A percentile compares a stretch with the other conserved stretches of the same genome.
Conservation (phyloP, 2,888 invertebrate genomes). For the Nezara viridula region DNA sequence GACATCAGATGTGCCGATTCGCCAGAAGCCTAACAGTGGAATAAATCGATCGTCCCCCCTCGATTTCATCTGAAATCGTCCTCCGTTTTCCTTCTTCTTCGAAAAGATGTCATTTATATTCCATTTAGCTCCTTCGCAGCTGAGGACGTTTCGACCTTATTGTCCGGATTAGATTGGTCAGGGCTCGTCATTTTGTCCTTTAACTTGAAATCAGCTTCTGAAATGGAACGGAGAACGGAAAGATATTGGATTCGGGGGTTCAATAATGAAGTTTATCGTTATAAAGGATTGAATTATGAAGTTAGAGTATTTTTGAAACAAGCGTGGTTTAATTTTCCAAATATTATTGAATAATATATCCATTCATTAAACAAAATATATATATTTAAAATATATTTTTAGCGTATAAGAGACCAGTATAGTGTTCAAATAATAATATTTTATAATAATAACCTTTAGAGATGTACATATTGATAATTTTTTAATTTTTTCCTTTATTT, state of each 20-base stretch:
- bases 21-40: constrained; percentile 2
- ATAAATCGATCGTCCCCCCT: constrained; percentile 1
- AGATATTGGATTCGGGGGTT: background rate
- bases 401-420: no score
- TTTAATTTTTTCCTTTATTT: no score
- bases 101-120: constrained; percentile 36
- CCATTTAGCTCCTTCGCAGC: constrained; percentile 36
- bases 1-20: background rate
- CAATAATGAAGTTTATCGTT: background rate
- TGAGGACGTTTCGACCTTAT: constrained; percentile 25
- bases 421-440: no score
- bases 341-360: no score
- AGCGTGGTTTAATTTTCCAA: no score
- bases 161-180: constrained; percentile 23
- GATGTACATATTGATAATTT: no score
- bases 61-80: constrained; percentile 19
- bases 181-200: background rate
- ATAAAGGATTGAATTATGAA: background rate
- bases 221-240: background rate
- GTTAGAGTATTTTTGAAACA: background rate
- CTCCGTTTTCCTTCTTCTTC: background rate
- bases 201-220: background rate
- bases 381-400: no score
- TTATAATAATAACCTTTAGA: no score
- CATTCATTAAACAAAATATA: no score